Percentiles rank a stretch among this genome's conserved stretches.
Conservation (phyloP, 2,797 vertebrate species). For the Lemur catta region DNA sequence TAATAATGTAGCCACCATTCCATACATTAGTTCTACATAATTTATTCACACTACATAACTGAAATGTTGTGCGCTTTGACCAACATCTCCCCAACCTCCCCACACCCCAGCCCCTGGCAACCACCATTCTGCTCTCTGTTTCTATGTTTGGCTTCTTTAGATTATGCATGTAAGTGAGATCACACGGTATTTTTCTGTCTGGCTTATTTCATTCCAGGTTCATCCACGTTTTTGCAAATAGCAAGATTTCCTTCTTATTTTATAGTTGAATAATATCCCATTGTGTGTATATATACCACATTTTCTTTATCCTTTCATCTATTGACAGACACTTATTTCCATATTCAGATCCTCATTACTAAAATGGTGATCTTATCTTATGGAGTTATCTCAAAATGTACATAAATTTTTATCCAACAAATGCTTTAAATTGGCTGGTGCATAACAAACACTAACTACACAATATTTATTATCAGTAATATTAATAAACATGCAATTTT, state of each 20-base stretch:
- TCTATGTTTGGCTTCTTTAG: neutral
- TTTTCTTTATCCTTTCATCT: neutral
- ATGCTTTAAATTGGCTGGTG: neutral
- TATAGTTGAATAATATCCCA: neutral
- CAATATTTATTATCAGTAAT: neutral
- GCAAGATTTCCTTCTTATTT: neutral
- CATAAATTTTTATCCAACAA: neutral
- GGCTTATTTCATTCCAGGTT: neutral
- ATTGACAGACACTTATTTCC: neutral
- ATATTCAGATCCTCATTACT: neutral
- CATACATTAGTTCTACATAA: neutral
- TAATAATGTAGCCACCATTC: neutral
- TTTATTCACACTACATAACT: neutral
- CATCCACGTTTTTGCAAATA: neutral
- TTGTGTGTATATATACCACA: too few species aligned
- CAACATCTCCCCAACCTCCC: neutral
- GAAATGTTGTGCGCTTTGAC: neutral
- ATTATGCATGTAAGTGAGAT: neutral
- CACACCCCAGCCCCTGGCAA: neutral
- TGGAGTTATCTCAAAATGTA: neutral
- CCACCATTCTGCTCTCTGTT: neutral
- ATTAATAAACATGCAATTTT: neutral
- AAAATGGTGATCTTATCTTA: neutral
- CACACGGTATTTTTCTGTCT: neutral
- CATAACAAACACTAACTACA: neutral